Conservation (phyloP, 2,113 vertebrate species). For the Thunnus maccoyii region DNA sequence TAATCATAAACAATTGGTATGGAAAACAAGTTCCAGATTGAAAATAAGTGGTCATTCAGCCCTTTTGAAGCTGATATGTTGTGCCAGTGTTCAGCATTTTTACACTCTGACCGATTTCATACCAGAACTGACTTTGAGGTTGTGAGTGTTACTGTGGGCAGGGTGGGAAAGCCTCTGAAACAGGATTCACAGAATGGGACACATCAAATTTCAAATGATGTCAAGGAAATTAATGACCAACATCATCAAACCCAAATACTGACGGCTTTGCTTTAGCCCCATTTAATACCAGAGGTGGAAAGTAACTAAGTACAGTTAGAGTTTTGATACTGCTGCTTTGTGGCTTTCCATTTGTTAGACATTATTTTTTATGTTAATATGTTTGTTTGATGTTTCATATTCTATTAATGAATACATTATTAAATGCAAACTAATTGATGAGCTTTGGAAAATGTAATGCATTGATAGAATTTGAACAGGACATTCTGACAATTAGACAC, state of each 20-base stretch:
- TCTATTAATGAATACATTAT: background rate
- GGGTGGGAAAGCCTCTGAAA: background rate
- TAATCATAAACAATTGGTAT: background rate
- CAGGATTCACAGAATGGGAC: background rate
- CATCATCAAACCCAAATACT: background rate
- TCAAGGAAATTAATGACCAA: background rate
- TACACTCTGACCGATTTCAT: background rate
- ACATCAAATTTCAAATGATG: background rate
- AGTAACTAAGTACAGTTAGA: background rate
- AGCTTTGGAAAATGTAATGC: background rate
- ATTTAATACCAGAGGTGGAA: slow-evolving; percentile 53
- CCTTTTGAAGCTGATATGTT: background rate
- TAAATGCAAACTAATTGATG: background rate
- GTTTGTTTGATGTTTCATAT: background rate
- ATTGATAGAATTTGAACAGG: too few species aligned
- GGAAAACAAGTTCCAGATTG: slow-evolving; percentile 15
- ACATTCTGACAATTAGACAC: too few species aligned
- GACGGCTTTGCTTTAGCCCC: rapidly evolving
- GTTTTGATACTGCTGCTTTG: background rate
- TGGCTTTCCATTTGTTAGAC: background rate
- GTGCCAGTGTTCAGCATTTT: background rate
- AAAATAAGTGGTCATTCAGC: background rate
- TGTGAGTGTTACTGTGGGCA: slow-evolving; percentile 14
- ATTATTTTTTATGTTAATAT: background rate
- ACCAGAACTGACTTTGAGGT: background rate